Percentiles rank a stretch among this genome's conserved stretches.
Evolutionary conservation across 1,140 invertebrate genomes (phyloP).

Genomic region (Teleogryllus occipitalis): DNA sequence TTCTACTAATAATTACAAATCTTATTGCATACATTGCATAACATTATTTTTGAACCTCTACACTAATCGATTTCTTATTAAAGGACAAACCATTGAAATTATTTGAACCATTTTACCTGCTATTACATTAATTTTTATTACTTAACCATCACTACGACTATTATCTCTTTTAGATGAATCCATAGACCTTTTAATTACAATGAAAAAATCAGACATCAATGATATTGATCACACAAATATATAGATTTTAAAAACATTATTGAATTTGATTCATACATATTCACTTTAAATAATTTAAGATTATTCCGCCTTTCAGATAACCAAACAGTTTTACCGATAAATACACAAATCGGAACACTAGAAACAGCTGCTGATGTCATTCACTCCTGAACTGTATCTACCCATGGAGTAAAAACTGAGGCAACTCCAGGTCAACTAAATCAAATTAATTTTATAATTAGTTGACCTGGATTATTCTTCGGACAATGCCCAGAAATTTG

Average conservation of each 20-base stretch:
- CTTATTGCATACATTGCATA: neutral
- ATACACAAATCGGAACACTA: slow-evolving; percentile 47
- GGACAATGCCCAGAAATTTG: slow-evolving; percentile 75
- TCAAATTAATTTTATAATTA: slow-evolving; percentile 47
- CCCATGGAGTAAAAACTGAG: slow-evolving; percentile 55
- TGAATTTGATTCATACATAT: slow-evolving; percentile 58
- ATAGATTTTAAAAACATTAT: slow-evolving; percentile 44
- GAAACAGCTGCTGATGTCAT: slow-evolving; percentile 54
- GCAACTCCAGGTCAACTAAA: slow-evolving; percentile 57
- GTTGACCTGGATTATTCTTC: slow-evolving; percentile 50
- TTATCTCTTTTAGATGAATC: slow-evolving; percentile 54
- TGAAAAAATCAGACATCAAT: slow-evolving; percentile 58
- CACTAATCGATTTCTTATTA: slow-evolving; percentile 39
- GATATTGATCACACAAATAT: slow-evolving; percentile 61
- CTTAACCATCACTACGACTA: slow-evolving; percentile 47
- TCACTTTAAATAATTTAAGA: slow-evolving; percentile 37
- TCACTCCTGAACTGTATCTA: slow-evolving; percentile 56
- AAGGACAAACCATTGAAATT: no score
- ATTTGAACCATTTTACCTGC: no score
- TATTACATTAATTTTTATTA: slow-evolving; percentile 56
- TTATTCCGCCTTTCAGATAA: slow-evolving; percentile 57
- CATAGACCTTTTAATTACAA: slow-evolving; percentile 40
- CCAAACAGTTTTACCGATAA: slow-evolving; percentile 45
- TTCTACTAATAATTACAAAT: slow-evolving; percentile 37
- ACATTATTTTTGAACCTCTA: neutral